Percentiles rank a stretch among this genome's conserved stretches.
Conservation (phyloP, 2,888 invertebrate genomes). For the Euplagia quadripunctaria region DNA sequence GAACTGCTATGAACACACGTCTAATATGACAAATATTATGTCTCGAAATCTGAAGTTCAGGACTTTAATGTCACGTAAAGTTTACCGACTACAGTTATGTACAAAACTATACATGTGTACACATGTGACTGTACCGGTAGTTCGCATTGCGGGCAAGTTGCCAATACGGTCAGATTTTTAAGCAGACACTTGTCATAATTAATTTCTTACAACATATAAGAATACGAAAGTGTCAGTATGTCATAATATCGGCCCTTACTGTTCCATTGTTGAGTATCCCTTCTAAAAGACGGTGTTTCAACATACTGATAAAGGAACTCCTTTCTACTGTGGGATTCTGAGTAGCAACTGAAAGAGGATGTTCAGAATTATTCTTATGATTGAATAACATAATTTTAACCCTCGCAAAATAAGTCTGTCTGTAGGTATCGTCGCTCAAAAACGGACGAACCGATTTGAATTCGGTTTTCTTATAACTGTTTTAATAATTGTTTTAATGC, state of each 20-base stretch:
- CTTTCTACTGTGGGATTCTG: neutral
- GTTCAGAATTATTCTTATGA: neutral
- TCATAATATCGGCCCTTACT: neutral
- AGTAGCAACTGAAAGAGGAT: neutral
- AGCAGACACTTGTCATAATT: slow-evolving; percentile 1
- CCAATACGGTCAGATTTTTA: neutral
- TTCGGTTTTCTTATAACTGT: too few species aligned
- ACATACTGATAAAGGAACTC: neutral
- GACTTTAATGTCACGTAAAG: neutral
- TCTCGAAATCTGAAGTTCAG: neutral
- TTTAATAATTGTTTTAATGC: too few species aligned
- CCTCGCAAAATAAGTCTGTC: neutral
- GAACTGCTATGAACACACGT: too few species aligned
- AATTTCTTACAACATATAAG: neutral
- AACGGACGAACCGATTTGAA: neutral
- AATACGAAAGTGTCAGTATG: neutral
- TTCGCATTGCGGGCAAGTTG: neutral
- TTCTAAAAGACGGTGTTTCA: neutral
- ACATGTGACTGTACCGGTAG: neutral
- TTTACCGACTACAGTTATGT: neutral
- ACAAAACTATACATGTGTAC: neutral
- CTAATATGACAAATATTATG: neutral
- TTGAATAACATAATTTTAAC: neutral
- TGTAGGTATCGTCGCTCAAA: neutral
- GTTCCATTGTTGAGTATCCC: neutral